Base-by-base conservation (phyloP, 2,797 vertebrate species). In the Morelia viridis region DNA sequence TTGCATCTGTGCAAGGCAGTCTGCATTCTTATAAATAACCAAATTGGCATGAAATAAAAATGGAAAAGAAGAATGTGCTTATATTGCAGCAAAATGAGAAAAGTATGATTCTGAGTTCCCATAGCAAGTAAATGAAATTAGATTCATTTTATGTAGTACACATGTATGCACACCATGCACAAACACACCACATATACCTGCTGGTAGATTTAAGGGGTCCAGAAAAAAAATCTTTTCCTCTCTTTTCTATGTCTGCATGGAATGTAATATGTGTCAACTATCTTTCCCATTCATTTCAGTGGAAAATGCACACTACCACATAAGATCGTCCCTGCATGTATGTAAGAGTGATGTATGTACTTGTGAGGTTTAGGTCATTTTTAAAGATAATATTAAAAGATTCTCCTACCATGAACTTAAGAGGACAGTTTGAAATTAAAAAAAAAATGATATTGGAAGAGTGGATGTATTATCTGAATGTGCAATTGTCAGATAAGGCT, bases 51-150 rank as follows among this genome's bases (percentile, higher is more conserved):
- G 41, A 91, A 7, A 65, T 28, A 28, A 85, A 60, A 92, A 62
- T 0, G n/a, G 19, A 6, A 12, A 28, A 2, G 2, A 84, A 2
- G 24, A 60, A 64, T 71, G 11, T 60, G 26, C 22, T 41, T 80
- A 28, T 60, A 10, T 0, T 76, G 24, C 24, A 91, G 65, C 87
- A 60, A 46, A 91, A 65, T 46, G 13, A 13, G 15, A n/a, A n/a
- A 31, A 53, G 12, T 58, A 58, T 15, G 24, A 68, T 71, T 65
- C 53, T 28, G 1, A 1, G 35, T 10, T 71, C 15, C 1, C 15
- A 50, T 57, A 76, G 5, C 56, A 28, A 57, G 9, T 35, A 90
- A 64, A 60, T 46, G 41, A 41, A 41, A 76, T 76, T 8, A 50
- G 26, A 60, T 61, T n/a, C 4, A 61, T 90, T 41, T 46, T 58